These are phyloP conservation scores for Crotalus helleri DNA, from an alignment of 2,113 vertebrate genomes.

Conservation along the genomic window DNA sequence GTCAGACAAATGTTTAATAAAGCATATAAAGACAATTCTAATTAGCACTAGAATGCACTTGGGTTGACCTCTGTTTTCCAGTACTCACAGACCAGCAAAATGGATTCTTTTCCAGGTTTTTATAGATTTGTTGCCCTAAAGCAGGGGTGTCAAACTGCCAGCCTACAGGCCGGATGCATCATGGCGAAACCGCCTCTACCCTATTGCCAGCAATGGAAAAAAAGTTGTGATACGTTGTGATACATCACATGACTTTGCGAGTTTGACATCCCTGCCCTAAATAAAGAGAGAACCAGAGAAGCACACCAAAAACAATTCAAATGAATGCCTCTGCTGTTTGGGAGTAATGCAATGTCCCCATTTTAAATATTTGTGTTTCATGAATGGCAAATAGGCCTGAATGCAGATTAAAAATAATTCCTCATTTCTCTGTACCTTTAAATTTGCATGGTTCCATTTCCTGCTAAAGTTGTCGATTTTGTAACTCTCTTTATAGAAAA, in stretches of 20 bases:
- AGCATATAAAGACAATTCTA: not conserved
- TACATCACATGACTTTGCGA: too few species aligned
- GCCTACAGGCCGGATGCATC: too few species aligned
- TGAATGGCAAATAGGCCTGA: not conserved
- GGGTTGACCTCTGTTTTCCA: slow-evolving; percentile 15
- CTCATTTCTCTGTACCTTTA: not conserved
- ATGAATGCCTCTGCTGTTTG: not conserved
- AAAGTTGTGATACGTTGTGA: too few species aligned
- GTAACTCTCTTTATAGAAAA: not conserved
- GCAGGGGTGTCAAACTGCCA: not conserved
- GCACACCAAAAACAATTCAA: not conserved
- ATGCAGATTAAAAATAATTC: not conserved
- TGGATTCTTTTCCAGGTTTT: not conserved
- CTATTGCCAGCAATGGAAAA: too few species aligned
- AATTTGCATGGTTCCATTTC: not conserved
- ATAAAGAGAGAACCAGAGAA: not conserved
- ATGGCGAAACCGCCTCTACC: too few species aligned
- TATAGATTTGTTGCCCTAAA: not conserved
- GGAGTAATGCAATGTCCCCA: not conserved
- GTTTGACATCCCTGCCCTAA: too few species aligned
- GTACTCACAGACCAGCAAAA: not conserved
- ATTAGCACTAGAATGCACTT: not conserved
- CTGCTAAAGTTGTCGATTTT: not conserved
- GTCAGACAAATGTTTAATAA: slow-evolving; percentile 11
- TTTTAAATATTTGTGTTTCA: not conserved